Percentiles rank a stretch among this genome's conserved stretches.
These are phyloP conservation scores for Scophthalmus maximus DNA, from an alignment of 2,113 vertebrate genomes.

Conservation along the genomic window DNA sequence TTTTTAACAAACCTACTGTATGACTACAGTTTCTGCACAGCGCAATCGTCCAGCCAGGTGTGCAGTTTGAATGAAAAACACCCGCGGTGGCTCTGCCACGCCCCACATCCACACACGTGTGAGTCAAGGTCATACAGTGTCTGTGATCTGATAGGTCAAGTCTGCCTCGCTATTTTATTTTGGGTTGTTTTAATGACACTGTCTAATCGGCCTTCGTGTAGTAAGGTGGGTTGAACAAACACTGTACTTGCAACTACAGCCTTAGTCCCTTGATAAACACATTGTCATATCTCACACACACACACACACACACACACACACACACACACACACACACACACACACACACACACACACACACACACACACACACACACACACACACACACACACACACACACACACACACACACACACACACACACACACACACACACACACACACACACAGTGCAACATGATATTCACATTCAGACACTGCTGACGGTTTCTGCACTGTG, in stretches of 20 bases:
- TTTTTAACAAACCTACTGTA: background rate
- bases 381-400: slow-evolving; percentile 7
- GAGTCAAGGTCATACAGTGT: slow-evolving; percentile 14
- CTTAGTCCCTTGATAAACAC: slow-evolving; percentile 8
- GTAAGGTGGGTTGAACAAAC: slow-evolving; percentile 43
- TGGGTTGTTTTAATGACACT: slow-evolving; percentile 1
- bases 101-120: slow-evolving; percentile 8
- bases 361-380: background rate
- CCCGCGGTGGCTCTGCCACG: slow-evolving; percentile 10
- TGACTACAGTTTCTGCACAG: slow-evolving; percentile 13
- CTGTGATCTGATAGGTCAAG: slow-evolving; percentile 33
- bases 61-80: slow-evolving; percentile 15
- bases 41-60: background rate
- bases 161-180: slow-evolving; percentile 12
- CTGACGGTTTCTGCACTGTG: slow-evolving; percentile 10
- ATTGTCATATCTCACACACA: background rate
- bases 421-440: slow-evolving; percentile 6
- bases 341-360: background rate
- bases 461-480: slow-evolving; percentile 48
- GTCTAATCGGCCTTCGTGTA: slow-evolving; percentile 11
- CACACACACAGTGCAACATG: slow-evolving; percentile 30
- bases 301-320: background rate
- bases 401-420: slow-evolving; percentile 14
- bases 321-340: background rate
- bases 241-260: slow-evolving; percentile 23